Evolutionary conservation across 2,888 invertebrate genomes (phyloP), one percentile per base, ranked within the genome.

Genomic region (Xanthia togata): DNA sequence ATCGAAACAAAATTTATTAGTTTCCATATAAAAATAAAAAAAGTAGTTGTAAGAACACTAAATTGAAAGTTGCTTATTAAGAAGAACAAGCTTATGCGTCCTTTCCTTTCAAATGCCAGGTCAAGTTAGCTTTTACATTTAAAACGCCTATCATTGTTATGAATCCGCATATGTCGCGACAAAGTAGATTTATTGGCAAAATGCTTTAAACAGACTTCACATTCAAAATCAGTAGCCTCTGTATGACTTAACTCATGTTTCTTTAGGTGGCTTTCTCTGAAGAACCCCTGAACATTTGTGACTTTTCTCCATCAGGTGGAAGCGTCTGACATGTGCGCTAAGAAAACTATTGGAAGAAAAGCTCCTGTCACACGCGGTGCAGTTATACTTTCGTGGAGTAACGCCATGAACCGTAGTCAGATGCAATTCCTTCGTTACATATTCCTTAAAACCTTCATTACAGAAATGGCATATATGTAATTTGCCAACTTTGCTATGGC

Each of bases 241-340:
- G 94, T 93, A 82, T 97, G 97, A 35, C 91, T 94, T 14, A 95
- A 86, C 89, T 92, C 90, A 81, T 96, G 96, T 6, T 91, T 90
- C 35, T 91, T 92, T 55, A 95, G 85, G 57, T 92, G 91, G 17
- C 88, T 88, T 44, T 91, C 90, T 20, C 68, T 81, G 65, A 78
- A 87, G 50, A 86, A 91, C 0, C 5, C 83, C 63, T 1, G 83
- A 20, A 55, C 92, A 93, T 41, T 82, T 73, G 17, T 84, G 81
- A 92, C 92, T 26, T 88, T 82, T 90, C 68, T 91, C 91, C 89
- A 85, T 64, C 2, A 87, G 70, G 87, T 93, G 87, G 17, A 84
- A 75, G 11, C 72, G 74, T 72, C 82, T 84, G 12, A 79, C 69
- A 69, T 86, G 88, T 0, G 77, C 60, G 8, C 64, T 81, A 17